phyloP scores from a whole-genome alignment of 2,113 vertebrate genomes.

The Ginglymostoma cirratum region DNA sequence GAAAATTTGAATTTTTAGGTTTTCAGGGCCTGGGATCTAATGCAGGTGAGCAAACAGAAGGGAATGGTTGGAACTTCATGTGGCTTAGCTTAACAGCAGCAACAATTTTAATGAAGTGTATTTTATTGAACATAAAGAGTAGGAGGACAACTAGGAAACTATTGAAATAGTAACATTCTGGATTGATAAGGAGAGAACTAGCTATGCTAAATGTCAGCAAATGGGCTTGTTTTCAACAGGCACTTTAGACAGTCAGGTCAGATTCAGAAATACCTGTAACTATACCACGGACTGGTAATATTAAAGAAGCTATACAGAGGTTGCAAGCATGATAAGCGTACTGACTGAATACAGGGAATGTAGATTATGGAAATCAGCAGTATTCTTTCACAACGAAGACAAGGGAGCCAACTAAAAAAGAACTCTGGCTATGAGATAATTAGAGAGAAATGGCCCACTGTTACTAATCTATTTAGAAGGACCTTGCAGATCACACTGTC shows the following conservation, averaged over 20 bases:
- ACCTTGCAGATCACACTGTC: background rate
- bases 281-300: background rate
- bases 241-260: background rate
- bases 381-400: background rate
- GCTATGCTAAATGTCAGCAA: background rate
- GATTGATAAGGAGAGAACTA: background rate
- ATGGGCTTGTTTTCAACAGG: background rate
- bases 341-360: background rate
- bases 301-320: background rate
- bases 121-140: background rate
- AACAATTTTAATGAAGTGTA: background rate
- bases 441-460: background rate
- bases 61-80: background rate
- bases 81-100: background rate
- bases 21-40: too few relatives aligned
- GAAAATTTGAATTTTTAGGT: too few relatives aligned
- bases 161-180: background rate
- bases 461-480: background rate
- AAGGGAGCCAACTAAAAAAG: background rate
- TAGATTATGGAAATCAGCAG: background rate
- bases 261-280: background rate
- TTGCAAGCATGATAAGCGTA: background rate
- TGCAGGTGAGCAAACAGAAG: too few relatives aligned
- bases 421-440: background rate
- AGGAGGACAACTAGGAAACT: background rate